These are phyloP conservation scores for Morpho helenor DNA, from an alignment of 2,888 invertebrate genomes.

Conservation along the genomic window DNA sequence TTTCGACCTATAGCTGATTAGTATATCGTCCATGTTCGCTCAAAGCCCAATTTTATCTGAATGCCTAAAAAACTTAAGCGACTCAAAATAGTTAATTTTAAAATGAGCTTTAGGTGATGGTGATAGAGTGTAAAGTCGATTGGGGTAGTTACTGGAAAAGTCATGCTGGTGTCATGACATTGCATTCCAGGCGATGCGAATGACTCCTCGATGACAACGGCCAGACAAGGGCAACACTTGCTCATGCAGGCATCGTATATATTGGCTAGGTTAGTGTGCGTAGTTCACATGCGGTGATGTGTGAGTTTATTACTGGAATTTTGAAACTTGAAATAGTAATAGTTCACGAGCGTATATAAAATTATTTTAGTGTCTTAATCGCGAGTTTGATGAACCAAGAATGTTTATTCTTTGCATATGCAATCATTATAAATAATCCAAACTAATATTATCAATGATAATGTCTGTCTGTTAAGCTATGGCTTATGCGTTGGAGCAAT, in stretches of 20 bases:
- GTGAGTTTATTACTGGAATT: conserved; percentile 16
- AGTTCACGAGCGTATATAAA: conserved; percentile 7
- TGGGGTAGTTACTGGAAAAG: conserved; percentile 33
- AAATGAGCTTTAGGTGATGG: conserved; percentile 16
- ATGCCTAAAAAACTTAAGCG: conserved; percentile 31
- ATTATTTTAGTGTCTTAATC: conserved; percentile 2
- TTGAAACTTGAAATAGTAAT: conserved; percentile 16
- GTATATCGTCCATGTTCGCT: conserved; percentile 52
- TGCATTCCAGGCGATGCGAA: conserved; percentile 73
- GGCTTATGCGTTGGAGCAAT: too few species aligned
- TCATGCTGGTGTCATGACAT: conserved; percentile 62
- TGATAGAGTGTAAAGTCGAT: conserved; percentile 27
- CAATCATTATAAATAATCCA: too few species aligned
- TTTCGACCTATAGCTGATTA: conserved; percentile 32
- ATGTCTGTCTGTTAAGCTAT: too few species aligned
- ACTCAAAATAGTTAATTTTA: not conserved
- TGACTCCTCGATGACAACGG: conserved; percentile 70
- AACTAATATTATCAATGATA: too few species aligned
- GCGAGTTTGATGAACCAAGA: conserved; percentile 1
- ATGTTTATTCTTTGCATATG: too few species aligned
- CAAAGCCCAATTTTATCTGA: conserved; percentile 12
- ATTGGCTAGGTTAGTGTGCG: conserved; percentile 8
- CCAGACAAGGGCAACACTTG: conserved; percentile 74
- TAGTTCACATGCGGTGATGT: conserved; percentile 14
- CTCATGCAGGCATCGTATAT: conserved; percentile 47